Conservation (phyloP, 2,888 invertebrate genomes). For the Dione vanillae region DNA sequence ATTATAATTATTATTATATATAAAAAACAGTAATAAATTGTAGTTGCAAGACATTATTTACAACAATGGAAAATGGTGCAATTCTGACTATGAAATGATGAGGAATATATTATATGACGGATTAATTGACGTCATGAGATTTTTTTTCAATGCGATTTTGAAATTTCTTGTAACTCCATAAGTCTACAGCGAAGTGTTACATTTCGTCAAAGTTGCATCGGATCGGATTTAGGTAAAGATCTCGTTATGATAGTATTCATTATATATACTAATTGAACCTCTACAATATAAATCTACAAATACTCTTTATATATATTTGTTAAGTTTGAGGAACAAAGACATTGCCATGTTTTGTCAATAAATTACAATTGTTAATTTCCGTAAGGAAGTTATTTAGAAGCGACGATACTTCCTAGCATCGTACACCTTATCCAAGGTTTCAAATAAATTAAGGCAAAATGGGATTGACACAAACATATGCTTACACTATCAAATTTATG, state of each 20-base stretch:
- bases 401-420: conserved; percentile 26
- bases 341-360: conserved; percentile 21
- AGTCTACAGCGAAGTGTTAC: conserved; percentile 35
- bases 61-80: conserved; percentile 5
- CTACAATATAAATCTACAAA: neutral
- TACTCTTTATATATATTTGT: neutral
- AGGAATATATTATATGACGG: conserved; percentile 5
- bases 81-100: neutral
- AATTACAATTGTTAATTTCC: conserved; percentile 19
- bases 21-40: neutral
- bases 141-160: conserved; percentile 35
- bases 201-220: conserved; percentile 44
- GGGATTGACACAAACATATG: conserved; percentile 2
- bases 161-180: conserved; percentile 29
- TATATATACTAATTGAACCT: neutral
- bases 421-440: conserved; percentile 9
- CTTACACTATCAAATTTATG: neutral
- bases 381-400: conserved; percentile 26
- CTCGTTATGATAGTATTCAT: conserved; percentile 7
- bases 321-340: conserved; percentile 20
- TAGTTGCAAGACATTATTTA: neutral
- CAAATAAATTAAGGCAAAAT: conserved; percentile 12
- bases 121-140: conserved; percentile 41
- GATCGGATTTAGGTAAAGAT: conserved; percentile 34
- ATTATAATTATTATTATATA: neutral